phyloP scores from a whole-genome alignment of 2,113 vertebrate species.

The Clinocottus analis region DNA sequence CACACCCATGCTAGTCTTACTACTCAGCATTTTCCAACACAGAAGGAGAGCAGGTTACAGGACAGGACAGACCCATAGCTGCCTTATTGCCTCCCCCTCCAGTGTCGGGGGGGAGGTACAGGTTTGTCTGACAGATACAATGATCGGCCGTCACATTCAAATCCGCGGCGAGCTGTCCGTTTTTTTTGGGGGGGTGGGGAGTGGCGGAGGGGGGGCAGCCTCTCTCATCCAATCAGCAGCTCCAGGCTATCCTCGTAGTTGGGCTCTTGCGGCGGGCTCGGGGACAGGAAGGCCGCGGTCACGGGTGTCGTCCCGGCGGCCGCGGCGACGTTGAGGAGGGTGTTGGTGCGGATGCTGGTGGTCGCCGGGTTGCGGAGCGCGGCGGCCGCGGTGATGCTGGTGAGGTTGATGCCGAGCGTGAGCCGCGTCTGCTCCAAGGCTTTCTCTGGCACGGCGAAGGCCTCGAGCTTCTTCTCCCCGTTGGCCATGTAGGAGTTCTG shows the following conservation, averaged over 20 bases:
- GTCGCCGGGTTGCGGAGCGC: constrained; percentile 82
- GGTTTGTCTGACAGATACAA: constrained; percentile 58
- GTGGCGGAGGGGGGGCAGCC: constrained; percentile 48
- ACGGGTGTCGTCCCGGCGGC: constrained; percentile 90
- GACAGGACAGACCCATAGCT: constrained; percentile 80
- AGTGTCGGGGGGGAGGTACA: constrained; percentile 40
- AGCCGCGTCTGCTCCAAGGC: constrained; percentile 98
- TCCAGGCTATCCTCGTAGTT: constrained; percentile 96
- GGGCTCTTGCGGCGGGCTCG: constrained; percentile 93
- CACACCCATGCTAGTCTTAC: constrained; percentile 83
- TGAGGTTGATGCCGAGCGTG: constrained; percentile 98
- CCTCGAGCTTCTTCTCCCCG: constrained; percentile 98
- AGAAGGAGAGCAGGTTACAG: constrained; percentile 75
- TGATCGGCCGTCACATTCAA: constrained; percentile 74
- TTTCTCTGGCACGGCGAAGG: constrained; percentile 98
- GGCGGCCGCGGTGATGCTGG: constrained; percentile 95
- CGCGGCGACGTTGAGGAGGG: constrained; percentile 78
- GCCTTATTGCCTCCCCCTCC: constrained; percentile 66
- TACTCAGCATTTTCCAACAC: constrained; percentile 81
- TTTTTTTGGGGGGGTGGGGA: too few species aligned
- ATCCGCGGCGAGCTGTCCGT: constrained; percentile 69
- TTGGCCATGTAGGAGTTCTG: constrained; percentile 99
- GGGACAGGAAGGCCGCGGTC: constrained; percentile 91
- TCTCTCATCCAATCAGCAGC: constrained; percentile 87
- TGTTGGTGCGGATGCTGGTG: constrained; percentile 76